Evolutionary conservation across 2,888 invertebrate species (phyloP).

Genomic region (Tetragnatha montana): DNA sequence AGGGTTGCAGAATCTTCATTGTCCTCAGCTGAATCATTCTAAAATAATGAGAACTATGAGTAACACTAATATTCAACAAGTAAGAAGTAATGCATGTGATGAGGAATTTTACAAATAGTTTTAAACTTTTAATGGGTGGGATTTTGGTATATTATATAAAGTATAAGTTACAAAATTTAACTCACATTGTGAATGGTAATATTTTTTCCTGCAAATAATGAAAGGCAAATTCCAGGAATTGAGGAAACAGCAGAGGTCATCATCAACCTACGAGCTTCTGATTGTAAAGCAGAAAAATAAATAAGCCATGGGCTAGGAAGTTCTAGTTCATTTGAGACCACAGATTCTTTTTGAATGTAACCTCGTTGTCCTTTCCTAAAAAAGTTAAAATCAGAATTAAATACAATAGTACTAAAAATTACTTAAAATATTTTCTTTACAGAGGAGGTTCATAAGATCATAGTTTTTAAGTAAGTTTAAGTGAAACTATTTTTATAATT

Average conservation of each 20-base stretch:
- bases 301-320: conserved; percentile 65
- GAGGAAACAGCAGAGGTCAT: conserved; percentile 60
- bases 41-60: background rate
- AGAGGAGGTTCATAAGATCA: too few relatives aligned
- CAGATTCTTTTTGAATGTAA: conserved; percentile 65
- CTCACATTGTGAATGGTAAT: conserved; percentile 12
- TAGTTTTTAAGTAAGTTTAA: too few relatives aligned
- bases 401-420: too few relatives aligned
- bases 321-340: conserved; percentile 46
- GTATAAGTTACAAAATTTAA: background rate
- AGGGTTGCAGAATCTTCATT: conserved; percentile 7
- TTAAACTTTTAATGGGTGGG: too few relatives aligned
- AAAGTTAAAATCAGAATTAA: background rate
- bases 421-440: too few relatives aligned
- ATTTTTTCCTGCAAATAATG: conserved; percentile 45
- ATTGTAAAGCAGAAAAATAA: conserved; percentile 63
- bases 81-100: too few relatives aligned
- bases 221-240: conserved; percentile 52
- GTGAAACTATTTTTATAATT: too few relatives aligned
- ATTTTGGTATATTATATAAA: background rate
- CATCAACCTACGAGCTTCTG: conserved; percentile 57
- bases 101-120: too few relatives aligned
- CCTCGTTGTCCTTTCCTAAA: conserved; percentile 59
- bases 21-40: background rate
- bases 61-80: background rate